phyloP scores from a whole-genome alignment of 2,797 vertebrate species.

The Arremon brunneinucha region DNA sequence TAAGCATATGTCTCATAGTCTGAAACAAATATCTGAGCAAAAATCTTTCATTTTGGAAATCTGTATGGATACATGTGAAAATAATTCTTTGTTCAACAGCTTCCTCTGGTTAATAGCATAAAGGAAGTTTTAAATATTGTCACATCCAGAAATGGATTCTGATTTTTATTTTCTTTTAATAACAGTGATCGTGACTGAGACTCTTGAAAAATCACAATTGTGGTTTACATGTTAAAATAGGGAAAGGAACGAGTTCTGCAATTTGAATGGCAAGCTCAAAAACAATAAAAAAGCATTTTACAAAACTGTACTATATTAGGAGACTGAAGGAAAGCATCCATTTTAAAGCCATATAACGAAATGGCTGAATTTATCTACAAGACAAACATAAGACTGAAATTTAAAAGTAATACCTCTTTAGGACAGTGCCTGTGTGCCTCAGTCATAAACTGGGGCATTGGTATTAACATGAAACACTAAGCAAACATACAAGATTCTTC shows the following conservation, averaged over 20 bases:
- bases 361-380: neutral
- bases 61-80: neutral
- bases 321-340: neutral
- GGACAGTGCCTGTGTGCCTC: neutral
- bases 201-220: neutral
- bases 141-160: neutral
- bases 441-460: neutral
- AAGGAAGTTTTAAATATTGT: neutral
- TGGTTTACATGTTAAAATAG: neutral
- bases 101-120: neutral
- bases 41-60: neutral
- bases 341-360: neutral
- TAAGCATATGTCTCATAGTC: neutral
- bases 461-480: neutral
- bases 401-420: neutral
- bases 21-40: neutral
- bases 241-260: neutral
- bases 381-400: neutral
- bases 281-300: neutral
- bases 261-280: neutral
- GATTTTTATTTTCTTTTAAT: neutral
- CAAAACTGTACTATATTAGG: neutral
- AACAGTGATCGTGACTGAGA: neutral
- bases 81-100: neutral
- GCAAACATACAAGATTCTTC: neutral